Conservation (phyloP, 1,140 invertebrate species). For the Papilio polyxenes region DNA sequence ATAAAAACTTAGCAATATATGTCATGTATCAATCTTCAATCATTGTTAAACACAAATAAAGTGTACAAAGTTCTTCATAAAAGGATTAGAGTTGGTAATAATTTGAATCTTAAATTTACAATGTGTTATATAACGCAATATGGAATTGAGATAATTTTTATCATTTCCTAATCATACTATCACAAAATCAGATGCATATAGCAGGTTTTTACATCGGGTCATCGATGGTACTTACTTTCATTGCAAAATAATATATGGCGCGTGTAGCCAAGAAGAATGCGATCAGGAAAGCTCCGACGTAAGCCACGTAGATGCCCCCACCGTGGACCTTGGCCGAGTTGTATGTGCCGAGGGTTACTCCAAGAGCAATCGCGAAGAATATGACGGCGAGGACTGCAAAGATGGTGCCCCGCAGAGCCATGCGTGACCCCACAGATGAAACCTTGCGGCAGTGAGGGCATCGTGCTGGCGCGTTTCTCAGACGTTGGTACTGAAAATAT, state of each 20-base stretch:
- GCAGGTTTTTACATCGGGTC: slow-evolving; percentile 84
- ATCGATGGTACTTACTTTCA: slow-evolving; percentile 94
- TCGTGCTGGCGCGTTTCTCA: slow-evolving; percentile 96
- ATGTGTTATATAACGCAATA: slow-evolving; percentile 62
- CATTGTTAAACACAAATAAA: slow-evolving; percentile 3
- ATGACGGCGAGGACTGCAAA: slow-evolving; percentile 90
- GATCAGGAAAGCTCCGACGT: slow-evolving; percentile 90
- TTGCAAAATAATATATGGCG: slow-evolving; percentile 92
- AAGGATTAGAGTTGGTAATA: slow-evolving; percentile 30
- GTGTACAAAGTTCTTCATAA: slow-evolving; percentile 24
- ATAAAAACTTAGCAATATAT: slow-evolving; percentile 24
- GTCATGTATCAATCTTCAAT: background rate
- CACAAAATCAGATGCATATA: slow-evolving; percentile 56
- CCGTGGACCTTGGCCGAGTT: slow-evolving; percentile 83
- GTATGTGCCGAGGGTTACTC: slow-evolving; percentile 86
- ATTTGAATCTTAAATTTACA: slow-evolving; percentile 42
- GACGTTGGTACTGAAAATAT: slow-evolving; percentile 91
- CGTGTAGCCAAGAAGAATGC: slow-evolving; percentile 87
- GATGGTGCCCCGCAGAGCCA: slow-evolving; percentile 89
- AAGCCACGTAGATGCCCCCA: slow-evolving; percentile 91
- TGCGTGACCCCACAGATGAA: slow-evolving; percentile 93
- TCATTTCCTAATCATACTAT: slow-evolving; percentile 72
- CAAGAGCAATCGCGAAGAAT: slow-evolving; percentile 87
- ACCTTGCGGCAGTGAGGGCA: slow-evolving; percentile 98
- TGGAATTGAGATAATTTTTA: slow-evolving; percentile 69